A percentile compares a stretch with the other conserved stretches of the same genome.
Conservation (phyloP, 2,797 vertebrate species). For the Bradypus variegatus region DNA sequence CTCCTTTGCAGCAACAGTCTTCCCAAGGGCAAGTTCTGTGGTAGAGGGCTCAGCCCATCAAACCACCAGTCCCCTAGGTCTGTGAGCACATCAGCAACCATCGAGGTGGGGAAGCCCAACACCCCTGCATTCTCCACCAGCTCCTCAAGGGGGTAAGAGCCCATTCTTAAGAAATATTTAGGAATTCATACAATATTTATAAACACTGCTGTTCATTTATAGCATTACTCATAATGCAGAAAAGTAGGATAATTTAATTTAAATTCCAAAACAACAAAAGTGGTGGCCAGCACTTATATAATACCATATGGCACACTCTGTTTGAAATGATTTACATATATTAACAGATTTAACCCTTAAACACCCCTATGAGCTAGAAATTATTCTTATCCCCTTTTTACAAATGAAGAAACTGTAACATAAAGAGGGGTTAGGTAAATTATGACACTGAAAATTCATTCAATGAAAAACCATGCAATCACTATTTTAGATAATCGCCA, state of each 20-base stretch:
- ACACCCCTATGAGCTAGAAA: not conserved
- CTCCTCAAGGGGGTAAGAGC: not conserved
- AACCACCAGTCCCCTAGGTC: too few relatives aligned
- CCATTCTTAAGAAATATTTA: not conserved
- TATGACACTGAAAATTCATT: conserved; percentile 1
- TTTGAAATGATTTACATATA: not conserved
- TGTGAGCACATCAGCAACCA: too few relatives aligned
- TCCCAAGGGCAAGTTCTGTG: too few relatives aligned
- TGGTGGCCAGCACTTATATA: not conserved
- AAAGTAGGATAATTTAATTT: not conserved
- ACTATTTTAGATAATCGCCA: not conserved
- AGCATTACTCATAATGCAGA: not conserved
- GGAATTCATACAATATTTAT: conserved; percentile 7
- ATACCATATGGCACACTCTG: not conserved
- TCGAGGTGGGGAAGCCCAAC: too few relatives aligned
- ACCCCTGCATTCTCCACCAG: too few relatives aligned
- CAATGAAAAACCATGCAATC: not conserved
- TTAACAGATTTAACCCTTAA: not conserved
- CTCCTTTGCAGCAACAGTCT: too few relatives aligned
- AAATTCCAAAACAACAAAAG: conserved; percentile 30
- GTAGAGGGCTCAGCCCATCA: too few relatives aligned
- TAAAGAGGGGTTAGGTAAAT: not conserved
- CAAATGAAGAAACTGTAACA: not conserved
- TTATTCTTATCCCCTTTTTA: too few relatives aligned
- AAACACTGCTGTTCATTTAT: not conserved